A percentile compares a stretch with the other conserved stretches of the same genome.
Conservation (phyloP, 2,113 vertebrate species). For the Zosterops pallidus region DNA sequence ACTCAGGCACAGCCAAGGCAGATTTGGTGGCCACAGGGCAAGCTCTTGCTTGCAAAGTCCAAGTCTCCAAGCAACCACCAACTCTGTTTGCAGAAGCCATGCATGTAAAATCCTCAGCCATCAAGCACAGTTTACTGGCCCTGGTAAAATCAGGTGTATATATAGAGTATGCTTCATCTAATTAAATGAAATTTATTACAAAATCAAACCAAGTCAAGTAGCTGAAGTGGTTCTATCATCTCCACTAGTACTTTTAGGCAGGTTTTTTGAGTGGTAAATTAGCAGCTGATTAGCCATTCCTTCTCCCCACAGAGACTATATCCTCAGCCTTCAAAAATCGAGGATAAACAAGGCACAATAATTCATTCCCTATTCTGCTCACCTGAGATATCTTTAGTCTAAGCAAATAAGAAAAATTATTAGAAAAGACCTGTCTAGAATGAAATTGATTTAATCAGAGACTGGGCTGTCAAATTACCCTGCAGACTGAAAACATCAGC, state of each 20-base stretch:
- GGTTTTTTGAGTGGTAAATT: neutral
- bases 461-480: neutral
- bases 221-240: neutral
- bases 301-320: neutral
- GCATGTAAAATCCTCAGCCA: neutral
- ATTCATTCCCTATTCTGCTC: neutral
- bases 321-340: neutral
- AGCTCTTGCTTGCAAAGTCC: neutral
- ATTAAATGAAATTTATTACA: neutral
- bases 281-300: neutral
- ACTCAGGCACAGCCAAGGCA: neutral
- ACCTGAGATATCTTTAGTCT: neutral
- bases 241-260: neutral
- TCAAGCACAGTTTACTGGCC: neutral
- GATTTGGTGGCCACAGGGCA: neutral
- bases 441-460: neutral
- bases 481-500: neutral
- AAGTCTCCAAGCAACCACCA: neutral
- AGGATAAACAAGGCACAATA: neutral
- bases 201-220: neutral
- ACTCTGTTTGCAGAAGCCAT: neutral
- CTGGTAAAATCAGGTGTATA: neutral
- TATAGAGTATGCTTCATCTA: neutral
- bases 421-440: neutral
- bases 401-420: neutral